phyloP scores from a whole-genome alignment of 2,888 invertebrate genomes.

The Torymus aiolomorphi region DNA sequence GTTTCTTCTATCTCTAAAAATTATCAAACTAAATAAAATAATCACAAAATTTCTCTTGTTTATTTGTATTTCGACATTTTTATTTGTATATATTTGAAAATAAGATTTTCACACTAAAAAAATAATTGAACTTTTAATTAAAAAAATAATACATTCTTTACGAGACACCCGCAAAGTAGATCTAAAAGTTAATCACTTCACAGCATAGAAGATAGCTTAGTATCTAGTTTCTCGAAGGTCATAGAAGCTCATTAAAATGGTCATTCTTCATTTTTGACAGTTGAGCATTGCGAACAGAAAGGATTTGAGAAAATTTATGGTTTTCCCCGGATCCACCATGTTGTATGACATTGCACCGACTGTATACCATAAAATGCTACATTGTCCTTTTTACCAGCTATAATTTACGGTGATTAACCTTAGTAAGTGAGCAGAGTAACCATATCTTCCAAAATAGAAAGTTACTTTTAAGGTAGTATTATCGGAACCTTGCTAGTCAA shows the following conservation, averaged over 20 bases:
- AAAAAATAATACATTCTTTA: neutral
- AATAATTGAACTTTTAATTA: no score
- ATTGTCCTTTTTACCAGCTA: neutral
- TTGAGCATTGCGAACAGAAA: neutral
- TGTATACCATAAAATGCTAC: neutral
- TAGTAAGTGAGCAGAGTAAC: no score
- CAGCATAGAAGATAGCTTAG: conserved; percentile 8
- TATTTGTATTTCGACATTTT: no score
- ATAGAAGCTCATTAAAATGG: conserved; percentile 28
- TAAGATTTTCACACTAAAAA: no score
- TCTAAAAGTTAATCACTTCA: conserved; percentile 28
- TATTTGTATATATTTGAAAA: no score
- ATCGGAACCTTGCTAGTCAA: no score
- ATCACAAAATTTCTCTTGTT: no score
- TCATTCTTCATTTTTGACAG: conserved; percentile 42
- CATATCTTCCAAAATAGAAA: no score
- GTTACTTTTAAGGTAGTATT: no score
- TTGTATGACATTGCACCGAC: conserved; percentile 17
- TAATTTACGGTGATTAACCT: no score
- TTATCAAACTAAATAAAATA: no score
- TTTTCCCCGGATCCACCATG: conserved; percentile 28
- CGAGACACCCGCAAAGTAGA: neutral
- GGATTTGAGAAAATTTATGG: conserved; percentile 43
- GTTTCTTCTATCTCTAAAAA: no score
- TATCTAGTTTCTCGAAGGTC: conserved; percentile 24